phyloP scores from a whole-genome alignment of 2,113 vertebrate species.

The Microtus pennsylvanicus region DNA sequence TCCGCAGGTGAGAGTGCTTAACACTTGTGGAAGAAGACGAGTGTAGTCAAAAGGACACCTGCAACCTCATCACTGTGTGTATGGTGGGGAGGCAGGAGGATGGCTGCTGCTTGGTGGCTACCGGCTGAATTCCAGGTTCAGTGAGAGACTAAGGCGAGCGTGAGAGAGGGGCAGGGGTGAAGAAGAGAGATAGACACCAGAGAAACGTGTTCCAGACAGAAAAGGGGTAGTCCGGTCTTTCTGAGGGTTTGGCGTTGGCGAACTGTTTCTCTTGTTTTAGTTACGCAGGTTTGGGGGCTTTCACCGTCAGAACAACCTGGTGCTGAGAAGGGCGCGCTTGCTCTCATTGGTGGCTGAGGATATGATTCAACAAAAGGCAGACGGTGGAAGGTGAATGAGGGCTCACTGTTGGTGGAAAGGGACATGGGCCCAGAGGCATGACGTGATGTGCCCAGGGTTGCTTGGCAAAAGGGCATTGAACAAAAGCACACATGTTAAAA shows the following conservation, averaged over 20 bases:
- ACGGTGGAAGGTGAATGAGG: fast-evolving
- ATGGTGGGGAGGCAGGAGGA: not conserved
- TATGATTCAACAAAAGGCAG: not conserved
- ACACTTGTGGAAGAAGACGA: not conserved
- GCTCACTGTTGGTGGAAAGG: not conserved
- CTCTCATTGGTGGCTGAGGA: fast-evolving
- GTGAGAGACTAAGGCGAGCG: not conserved
- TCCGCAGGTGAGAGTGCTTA: not conserved
- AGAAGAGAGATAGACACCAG: not conserved
- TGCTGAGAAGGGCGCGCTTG: fast-evolving
- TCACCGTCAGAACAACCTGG: not conserved
- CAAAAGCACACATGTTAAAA: not conserved
- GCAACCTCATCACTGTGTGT: not conserved
- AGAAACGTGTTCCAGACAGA: not conserved
- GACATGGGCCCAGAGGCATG: not conserved
- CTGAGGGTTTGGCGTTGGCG: not conserved
- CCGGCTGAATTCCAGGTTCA: too few relatives aligned
- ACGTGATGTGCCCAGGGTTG: too few relatives aligned
- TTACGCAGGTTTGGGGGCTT: fast-evolving
- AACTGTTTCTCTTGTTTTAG: not conserved
- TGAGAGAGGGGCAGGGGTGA: not conserved
- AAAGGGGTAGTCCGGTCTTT: too few relatives aligned
- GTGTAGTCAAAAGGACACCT: not conserved
- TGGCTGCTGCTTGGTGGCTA: not conserved
- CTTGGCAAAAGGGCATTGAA: not conserved